These are phyloP conservation scores for Hyphantria cunea DNA, from an alignment of 1,140 invertebrate genomes.

Conservation along the genomic window DNA sequence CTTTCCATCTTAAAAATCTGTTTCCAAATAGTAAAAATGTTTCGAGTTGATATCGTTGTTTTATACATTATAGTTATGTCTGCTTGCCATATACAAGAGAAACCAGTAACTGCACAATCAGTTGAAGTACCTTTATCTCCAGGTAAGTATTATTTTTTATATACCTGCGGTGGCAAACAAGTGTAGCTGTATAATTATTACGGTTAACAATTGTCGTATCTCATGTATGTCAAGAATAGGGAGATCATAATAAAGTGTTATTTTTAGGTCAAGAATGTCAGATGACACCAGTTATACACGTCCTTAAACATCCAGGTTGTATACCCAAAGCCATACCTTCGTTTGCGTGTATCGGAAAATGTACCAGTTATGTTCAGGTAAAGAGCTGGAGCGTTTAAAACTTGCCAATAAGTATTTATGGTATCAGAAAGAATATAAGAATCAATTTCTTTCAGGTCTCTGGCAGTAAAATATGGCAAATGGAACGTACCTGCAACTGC, in stretches of 20 bases:
- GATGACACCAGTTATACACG: constrained; percentile 95
- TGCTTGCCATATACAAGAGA: constrained; percentile 48
- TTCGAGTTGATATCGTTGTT: constrained; percentile 12
- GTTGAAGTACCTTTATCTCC: constrained; percentile 63
- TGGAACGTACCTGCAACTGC: constrained; percentile 96
- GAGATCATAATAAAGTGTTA: neutral
- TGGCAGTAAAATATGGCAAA: constrained; percentile 98
- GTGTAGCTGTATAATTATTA: too few species aligned
- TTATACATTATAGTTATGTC: constrained; percentile 39
- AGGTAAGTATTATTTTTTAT: constrained; percentile 41
- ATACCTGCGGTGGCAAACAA: neutral
- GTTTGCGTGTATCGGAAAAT: constrained; percentile 95
- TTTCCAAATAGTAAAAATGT: constrained; percentile 4
- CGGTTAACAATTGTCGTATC: too few species aligned
- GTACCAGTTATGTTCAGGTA: constrained; percentile 96
- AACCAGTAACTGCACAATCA: constrained; percentile 54
- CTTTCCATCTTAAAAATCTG: neutral
- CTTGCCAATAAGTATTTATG: too few species aligned
- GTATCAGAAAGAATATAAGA: too few species aligned
- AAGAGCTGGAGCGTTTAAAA: constrained; percentile 12
- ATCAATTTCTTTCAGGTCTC: constrained; percentile 86
- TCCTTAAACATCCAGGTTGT: constrained; percentile 95
- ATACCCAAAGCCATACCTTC: constrained; percentile 96
- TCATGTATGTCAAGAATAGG: too few species aligned
- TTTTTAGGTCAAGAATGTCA: constrained; percentile 90